These are phyloP conservation scores for Drosophila aldrichi DNA, from an alignment of 2,888 invertebrate species.

Conservation along the genomic window DNA sequence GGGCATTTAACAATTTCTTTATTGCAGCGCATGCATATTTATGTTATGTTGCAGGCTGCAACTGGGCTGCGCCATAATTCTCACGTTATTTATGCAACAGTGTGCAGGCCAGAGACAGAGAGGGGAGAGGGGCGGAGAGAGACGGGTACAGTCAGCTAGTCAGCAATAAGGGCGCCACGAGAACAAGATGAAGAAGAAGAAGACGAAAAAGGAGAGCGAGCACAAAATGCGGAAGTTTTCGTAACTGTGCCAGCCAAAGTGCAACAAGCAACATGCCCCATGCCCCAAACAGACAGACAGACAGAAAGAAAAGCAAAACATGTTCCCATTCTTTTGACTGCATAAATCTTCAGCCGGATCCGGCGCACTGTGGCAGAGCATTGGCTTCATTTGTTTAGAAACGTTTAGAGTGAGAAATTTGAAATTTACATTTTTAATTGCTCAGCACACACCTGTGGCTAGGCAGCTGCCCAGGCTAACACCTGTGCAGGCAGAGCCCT, in stretches of 20 bases:
- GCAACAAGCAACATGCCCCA: slow-evolving; percentile 66
- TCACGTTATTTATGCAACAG: slow-evolving; percentile 75
- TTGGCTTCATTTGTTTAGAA: slow-evolving; percentile 66
- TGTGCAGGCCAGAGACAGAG: neutral
- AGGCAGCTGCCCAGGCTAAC: neutral
- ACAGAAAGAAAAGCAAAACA: neutral
- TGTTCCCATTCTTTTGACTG: slow-evolving; percentile 59
- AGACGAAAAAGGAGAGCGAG: slow-evolving; percentile 21
- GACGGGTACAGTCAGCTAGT: neutral
- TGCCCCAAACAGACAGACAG: slow-evolving; percentile 21
- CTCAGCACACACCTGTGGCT: slow-evolving; percentile 51
- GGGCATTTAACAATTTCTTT: slow-evolving; percentile 78
- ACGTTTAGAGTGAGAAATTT: slow-evolving; percentile 61
- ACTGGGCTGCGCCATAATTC: slow-evolving; percentile 67
- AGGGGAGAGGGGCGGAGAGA: neutral
- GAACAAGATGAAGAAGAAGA: slow-evolving; percentile 6
- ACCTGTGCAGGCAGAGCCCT: neutral
- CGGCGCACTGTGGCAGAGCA: slow-evolving; percentile 40
- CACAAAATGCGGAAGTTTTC: slow-evolving; percentile 74
- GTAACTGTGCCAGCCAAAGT: slow-evolving; percentile 73
- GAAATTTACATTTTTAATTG: slow-evolving; percentile 75
- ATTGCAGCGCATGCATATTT: slow-evolving; percentile 74
- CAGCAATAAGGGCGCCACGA: slow-evolving; percentile 54
- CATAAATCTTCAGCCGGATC: slow-evolving; percentile 66
- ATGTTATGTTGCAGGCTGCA: slow-evolving; percentile 65